Conservation (phyloP, 1,140 invertebrate genomes). For the Drosophila bipectinata region DNA sequence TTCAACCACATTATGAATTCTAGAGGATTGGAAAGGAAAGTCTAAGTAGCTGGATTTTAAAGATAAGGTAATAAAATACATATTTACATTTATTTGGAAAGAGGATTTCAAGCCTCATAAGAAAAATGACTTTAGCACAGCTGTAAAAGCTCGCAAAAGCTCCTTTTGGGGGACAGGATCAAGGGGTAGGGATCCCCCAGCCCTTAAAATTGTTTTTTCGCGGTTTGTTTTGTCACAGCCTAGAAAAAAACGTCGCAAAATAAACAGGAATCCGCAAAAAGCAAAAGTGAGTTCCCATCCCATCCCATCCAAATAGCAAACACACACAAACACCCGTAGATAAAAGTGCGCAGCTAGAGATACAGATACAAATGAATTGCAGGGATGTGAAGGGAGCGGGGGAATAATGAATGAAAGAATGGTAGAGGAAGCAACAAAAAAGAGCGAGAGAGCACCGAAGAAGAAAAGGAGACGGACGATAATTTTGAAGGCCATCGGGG, state of each 20-base stretch:
- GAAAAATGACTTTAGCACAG: not conserved
- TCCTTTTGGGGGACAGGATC: conserved; percentile 14
- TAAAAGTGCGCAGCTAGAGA: conserved; percentile 44
- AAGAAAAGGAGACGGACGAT: conserved; percentile 19
- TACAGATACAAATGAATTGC: conserved; percentile 17
- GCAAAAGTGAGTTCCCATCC: conserved; percentile 61
- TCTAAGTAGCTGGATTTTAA: not conserved
- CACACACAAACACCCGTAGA: conserved; percentile 23
- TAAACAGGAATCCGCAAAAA: conserved; percentile 52
- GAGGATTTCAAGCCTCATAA: not conserved
- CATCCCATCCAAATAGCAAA: conserved; percentile 1
- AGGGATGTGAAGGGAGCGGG: conserved; percentile 25
- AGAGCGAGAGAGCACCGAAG: conserved; percentile 15
- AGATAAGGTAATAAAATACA: not conserved
- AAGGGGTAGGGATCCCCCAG: conserved; percentile 33
- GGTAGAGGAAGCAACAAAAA: conserved; percentile 23
- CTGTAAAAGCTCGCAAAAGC: conserved; percentile 21
- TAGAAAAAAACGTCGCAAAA: conserved; percentile 49
- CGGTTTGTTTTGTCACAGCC: conserved; percentile 35
- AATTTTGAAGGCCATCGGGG: conserved; percentile 57
- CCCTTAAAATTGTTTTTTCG: conserved; percentile 24
- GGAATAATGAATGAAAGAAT: conserved; percentile 75
- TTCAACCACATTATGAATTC: not conserved
- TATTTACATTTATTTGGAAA: too few relatives aligned
- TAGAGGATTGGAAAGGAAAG: too few relatives aligned